Evolutionary conservation across 2,797 vertebrate species (phyloP).

Genomic region (Phyllotis vaccarum): DNA sequence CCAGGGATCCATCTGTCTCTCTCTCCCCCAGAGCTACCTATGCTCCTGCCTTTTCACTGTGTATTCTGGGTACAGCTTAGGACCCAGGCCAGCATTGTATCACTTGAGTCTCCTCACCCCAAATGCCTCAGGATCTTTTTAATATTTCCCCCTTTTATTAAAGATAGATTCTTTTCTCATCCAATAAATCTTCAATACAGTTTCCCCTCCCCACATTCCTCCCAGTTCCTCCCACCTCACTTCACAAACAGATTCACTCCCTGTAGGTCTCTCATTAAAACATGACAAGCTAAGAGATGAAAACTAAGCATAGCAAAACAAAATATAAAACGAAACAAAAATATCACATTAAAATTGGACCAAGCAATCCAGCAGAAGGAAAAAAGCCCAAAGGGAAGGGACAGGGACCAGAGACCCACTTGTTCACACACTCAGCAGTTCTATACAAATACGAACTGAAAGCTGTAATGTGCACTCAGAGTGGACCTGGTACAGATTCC

Average conservation of each 20-base stretch:
- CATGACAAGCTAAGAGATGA: too few relatives aligned
- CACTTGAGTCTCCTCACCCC: neutral
- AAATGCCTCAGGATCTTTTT: neutral
- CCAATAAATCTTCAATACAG: neutral
- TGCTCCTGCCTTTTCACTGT: neutral
- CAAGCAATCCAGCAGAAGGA: neutral
- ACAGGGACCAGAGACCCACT: neutral
- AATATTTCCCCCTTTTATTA: neutral
- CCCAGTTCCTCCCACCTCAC: too few relatives aligned
- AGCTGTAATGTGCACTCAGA: neutral
- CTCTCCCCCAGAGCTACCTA: neutral
- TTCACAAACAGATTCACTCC: neutral
- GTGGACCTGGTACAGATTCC: neutral
- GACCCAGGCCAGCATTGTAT: neutral
- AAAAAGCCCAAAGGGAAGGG: neutral
- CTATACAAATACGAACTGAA: too few relatives aligned
- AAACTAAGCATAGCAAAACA: neutral
- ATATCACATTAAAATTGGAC: neutral
- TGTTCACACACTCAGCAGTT: neutral
- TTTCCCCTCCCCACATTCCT: rapidly evolving
- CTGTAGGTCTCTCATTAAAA: neutral
- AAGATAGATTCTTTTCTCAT: neutral
- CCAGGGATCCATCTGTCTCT: neutral
- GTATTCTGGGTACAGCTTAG: neutral
- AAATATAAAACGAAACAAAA: neutral